phyloP scores from a whole-genome alignment of 35 echinoderm and acorn worm species.

The Lytechinus pictus region DNA sequence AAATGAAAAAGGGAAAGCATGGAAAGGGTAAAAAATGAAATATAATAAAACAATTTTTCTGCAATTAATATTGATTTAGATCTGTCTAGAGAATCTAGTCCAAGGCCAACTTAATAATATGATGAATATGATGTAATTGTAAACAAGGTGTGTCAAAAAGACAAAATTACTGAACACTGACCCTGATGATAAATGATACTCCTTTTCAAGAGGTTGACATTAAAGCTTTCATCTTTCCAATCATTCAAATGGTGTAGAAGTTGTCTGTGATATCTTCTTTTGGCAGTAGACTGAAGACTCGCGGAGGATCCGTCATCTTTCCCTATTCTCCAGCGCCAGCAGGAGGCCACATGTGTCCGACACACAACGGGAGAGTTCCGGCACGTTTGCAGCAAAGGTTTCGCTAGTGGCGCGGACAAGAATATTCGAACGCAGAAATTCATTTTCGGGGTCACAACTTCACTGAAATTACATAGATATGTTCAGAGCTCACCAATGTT shows the following conservation, averaged over 20 bases:
- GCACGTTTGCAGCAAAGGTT: neutral
- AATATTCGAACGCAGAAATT: neutral
- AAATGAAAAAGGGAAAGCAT: too few relatives aligned
- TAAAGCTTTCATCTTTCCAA: neutral
- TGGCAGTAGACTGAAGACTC: neutral
- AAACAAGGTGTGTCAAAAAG: neutral
- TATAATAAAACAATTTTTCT: too few relatives aligned
- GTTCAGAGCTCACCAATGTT: too few relatives aligned
- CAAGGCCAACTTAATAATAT: neutral
- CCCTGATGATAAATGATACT: neutral
- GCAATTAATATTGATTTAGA: too few relatives aligned
- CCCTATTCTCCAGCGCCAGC: neutral
- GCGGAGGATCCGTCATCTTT: neutral
- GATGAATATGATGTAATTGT: neutral
- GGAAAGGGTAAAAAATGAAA: too few relatives aligned
- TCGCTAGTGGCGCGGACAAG: neutral
- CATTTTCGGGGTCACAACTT: neutral
- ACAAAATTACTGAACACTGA: neutral
- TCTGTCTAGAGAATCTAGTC: neutral
- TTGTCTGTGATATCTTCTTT: constrained; percentile 27
- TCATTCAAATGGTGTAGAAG: neutral
- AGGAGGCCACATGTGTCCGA: neutral
- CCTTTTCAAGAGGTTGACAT: neutral
- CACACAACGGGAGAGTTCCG: neutral
- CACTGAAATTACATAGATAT: neutral